Percentiles rank a stretch among this genome's conserved stretches.
phyloP scores from a whole-genome alignment of 2,113 vertebrate species.

The Microcebus murinus region DNA sequence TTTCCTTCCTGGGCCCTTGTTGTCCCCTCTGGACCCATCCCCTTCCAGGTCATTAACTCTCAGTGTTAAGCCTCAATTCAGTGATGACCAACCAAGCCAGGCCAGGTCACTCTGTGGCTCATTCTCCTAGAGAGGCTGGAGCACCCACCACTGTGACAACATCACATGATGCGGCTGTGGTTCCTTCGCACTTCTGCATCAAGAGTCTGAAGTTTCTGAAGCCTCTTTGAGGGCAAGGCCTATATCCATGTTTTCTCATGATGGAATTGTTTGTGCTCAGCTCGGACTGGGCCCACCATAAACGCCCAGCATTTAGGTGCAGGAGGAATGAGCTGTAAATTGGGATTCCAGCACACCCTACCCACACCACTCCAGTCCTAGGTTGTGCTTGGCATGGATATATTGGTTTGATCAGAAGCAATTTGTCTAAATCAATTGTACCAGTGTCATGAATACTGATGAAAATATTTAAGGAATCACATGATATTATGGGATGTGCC shows the following conservation, averaged over 20 bases:
- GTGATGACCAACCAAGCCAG: background rate
- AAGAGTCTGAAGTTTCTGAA: background rate
- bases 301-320: background rate
- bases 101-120: background rate
- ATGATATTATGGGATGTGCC: background rate
- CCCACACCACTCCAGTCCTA: background rate
- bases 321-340: too few species aligned
- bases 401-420: background rate
- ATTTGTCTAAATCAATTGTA: background rate
- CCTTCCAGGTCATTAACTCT: background rate
- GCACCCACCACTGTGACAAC: too few species aligned
- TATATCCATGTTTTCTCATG: background rate
- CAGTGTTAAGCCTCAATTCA: background rate
- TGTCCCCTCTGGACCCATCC: background rate
- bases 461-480: background rate
- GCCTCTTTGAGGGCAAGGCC: background rate
- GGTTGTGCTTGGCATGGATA: background rate
- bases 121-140: background rate
- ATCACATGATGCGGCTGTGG: background rate
- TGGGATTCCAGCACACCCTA: background rate
- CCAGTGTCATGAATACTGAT: background rate
- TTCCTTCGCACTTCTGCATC: background rate
- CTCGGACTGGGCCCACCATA: background rate
- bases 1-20: background rate
- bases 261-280: background rate